Conservation (phyloP, 2,888 invertebrate species). For the Argynnis bischoffii region DNA sequence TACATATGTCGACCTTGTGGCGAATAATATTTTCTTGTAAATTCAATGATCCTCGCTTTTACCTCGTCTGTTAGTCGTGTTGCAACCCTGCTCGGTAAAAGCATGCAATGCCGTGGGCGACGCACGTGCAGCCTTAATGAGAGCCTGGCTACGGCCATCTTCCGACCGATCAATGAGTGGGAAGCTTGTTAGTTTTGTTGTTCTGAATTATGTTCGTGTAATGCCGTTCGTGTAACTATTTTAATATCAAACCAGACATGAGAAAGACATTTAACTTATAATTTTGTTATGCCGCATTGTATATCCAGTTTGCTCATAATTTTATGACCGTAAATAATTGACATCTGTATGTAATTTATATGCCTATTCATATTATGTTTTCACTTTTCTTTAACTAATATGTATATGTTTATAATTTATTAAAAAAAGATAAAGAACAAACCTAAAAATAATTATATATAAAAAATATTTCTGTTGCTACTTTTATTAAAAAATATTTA, state of each 20-base stretch:
- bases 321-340: conserved; percentile 25
- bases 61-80: conserved; percentile 13
- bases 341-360: conserved; percentile 6
- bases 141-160: conserved; percentile 62
- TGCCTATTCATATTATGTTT: neutral
- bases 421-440: neutral
- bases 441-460: neutral
- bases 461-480: neutral
- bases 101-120: conserved; percentile 58
- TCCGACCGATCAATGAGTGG: conserved; percentile 59
- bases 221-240: conserved; percentile 37
- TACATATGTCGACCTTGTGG: conserved; percentile 17
- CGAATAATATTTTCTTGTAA: conserved; percentile 6
- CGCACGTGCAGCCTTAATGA: conserved; percentile 76
- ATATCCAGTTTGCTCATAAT: conserved; percentile 25
- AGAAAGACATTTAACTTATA: conserved; percentile 38
- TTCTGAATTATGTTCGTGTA: conserved; percentile 42
- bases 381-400: neutral
- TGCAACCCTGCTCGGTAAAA: conserved; percentile 36
- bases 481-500: neutral
- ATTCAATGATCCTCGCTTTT: conserved; percentile 21
- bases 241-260: conserved; percentile 35
- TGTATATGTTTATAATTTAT: neutral
- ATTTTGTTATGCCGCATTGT: conserved; percentile 37
- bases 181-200: conserved; percentile 56